Base-by-base conservation (phyloP, 2,888 invertebrate genomes). In the Pterostichus niger region DNA sequence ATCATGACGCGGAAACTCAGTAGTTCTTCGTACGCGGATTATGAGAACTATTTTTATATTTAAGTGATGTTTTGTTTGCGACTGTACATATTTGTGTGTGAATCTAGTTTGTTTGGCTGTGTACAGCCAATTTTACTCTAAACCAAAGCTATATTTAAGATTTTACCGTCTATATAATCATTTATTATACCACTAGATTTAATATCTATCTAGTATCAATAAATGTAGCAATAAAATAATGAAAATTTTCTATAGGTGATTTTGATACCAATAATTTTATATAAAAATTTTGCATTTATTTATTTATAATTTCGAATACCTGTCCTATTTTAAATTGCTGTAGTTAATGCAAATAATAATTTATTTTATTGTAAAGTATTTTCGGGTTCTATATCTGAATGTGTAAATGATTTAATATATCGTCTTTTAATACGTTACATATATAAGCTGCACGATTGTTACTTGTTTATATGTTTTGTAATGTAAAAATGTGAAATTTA, bases 11-110 rank as follows among this genome's bases (percentile, higher is more conserved):
- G 84, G 83, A 85, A 85, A 71, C 86, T 87, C 68, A 86, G 86
- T 35, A 89, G 86, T 77, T 90, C 91, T 80, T 90, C 91, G 6
- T 93, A 93, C 86, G 92, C 93, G 59, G 92, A 93, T 85, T 93
- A 94, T 86, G 93, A 94, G 87, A 93, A 94, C 89, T 94, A 93
- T 88, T 92, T 94, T 87, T 94, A 93, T 87, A 94, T 94, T 87
- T 94, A 89, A 91, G 61, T 52, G 40, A 71, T 44, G 44, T 56
- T 9, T 13, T 56, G 11, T 10, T 56, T 56, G 56, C 15, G 15
- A 17, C 10, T 71, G 68, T 71, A 71, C 13, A 71, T 71, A 71
- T 40, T 49, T 56, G 56, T 71, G 68, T 71, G 68, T 71, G 68
- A 71, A 44, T 71, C 68, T 71, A 71, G 68, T 71, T 64, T 40